Evolutionary conservation across 2,888 invertebrate species (phyloP).

Genomic region (Campoplex nolae): DNA sequence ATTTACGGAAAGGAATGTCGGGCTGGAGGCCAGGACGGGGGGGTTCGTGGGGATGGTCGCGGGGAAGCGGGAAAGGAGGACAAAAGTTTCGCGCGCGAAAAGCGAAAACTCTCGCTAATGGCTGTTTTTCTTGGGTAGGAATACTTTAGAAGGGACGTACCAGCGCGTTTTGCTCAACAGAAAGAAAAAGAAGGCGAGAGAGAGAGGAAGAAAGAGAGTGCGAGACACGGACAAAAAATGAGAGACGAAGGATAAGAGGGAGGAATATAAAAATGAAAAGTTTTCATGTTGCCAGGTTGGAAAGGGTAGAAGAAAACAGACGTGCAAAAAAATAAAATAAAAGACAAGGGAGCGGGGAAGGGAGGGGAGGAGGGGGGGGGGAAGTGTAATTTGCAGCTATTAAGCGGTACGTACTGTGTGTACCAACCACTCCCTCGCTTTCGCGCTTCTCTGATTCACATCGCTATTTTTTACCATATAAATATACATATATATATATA

Average conservation of each 20-base stretch:
- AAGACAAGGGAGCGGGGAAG: conserved; percentile 40
- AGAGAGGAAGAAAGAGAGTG: conserved; percentile 51
- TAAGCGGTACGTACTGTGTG: conserved; percentile 75
- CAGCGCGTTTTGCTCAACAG: conserved; percentile 25
- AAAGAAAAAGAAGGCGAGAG: conserved; percentile 55
- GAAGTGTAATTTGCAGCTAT: conserved; percentile 81
- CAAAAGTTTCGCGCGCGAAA: conserved; percentile 84
- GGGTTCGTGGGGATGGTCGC: conserved; percentile 64
- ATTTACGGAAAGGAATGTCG: conserved; percentile 72
- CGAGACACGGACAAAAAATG: conserved; percentile 71
- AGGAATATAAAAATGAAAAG: conserved; percentile 81
- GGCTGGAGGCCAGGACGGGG: conserved; percentile 39
- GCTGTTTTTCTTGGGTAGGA: conserved; percentile 84
- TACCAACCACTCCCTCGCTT: conserved; percentile 61
- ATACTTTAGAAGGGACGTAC: conserved; percentile 82
- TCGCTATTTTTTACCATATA: conserved; percentile 47
- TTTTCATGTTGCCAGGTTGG: conserved; percentile 61
- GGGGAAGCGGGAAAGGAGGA: conserved; percentile 75
- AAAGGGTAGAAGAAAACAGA: conserved; percentile 69
- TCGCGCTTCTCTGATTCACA: conserved; percentile 63
- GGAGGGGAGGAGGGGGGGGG: conserved; percentile 28
- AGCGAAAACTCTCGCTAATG: conserved; percentile 85
- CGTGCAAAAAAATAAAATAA: conserved; percentile 59
- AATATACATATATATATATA: background rate
- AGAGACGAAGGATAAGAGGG: conserved; percentile 72